phyloP scores from a whole-genome alignment of 2,888 invertebrate species.

The Hydriomena furcata region DNA sequence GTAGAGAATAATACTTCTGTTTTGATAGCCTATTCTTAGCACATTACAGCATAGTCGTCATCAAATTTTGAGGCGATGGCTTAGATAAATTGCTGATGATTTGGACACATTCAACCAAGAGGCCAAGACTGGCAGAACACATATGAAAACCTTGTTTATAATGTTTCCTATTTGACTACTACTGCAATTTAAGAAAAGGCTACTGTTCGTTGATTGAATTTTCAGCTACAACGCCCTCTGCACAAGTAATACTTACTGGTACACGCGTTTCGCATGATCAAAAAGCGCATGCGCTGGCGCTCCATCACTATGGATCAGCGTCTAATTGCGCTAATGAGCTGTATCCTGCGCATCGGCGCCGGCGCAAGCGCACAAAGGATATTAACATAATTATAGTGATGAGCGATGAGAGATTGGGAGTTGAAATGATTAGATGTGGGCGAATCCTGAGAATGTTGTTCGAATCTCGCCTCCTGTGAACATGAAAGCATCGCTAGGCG shows the following conservation, averaged over 20 bases:
- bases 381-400: constrained; percentile 37
- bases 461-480: background rate
- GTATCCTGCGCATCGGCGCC: constrained; percentile 62
- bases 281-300: constrained; percentile 35
- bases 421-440: constrained; percentile 24
- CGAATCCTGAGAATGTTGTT: constrained; percentile 12
- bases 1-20: too few relatives aligned
- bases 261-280: constrained; percentile 12
- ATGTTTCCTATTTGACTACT: too few relatives aligned
- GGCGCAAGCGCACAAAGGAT: constrained; percentile 41
- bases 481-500: too few relatives aligned
- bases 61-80: too few relatives aligned
- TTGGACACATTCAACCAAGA: too few relatives aligned
- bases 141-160: too few relatives aligned
- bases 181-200: too few relatives aligned
- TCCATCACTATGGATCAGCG: constrained; percentile 56
- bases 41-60: background rate
- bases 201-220: background rate
- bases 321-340: constrained; percentile 72
- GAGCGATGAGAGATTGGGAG: constrained; percentile 31
- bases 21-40: background rate
- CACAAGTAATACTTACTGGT: background rate
- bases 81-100: too few relatives aligned
- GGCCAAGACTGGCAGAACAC: background rate
- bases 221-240: background rate